Base-by-base conservation (phyloP, 2,888 invertebrate species). In the Drosophila macrospina region DNA sequence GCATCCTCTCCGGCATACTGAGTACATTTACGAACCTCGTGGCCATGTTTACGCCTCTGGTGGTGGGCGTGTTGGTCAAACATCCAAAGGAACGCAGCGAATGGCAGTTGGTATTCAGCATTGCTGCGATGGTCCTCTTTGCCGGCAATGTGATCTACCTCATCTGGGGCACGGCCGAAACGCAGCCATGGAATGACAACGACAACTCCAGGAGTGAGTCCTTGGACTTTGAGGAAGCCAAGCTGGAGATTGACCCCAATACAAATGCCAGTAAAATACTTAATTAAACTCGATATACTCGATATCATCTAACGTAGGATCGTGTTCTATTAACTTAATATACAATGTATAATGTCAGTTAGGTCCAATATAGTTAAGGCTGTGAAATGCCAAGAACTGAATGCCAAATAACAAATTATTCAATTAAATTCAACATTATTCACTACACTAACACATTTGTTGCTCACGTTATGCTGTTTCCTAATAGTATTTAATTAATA, bases 21-120 rank as follows among this genome's bases (percentile, higher is more conserved):
- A 95, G 95, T 84, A 93, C 94, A 5, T 89, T 93, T 4, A 93
- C 94, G 0, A 95, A 94, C 77, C 80, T 94, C 36, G 93, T 94
- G 66, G 94, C 94, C 2, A 93, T 95, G 51, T 68, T 94, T 0
- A 94, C 94, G 0, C 95, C 95, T 0, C 80, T 94, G 0, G 88
- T 93, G n/a, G 93, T 94, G 0, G 93, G 94, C 26, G 79, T 93
- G 4, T 83, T 95, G 30, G 93, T 94, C 1, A 55, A 24, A 0
- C 90, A 90, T 56, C 74, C 80, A 16, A 81, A 78, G n/a, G 92
- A 95, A 69, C 93, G 94, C 1, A 71, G 89, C 3, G 94, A 95
- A 86, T 97, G 97, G 97, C 93, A 94, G 66, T 93, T 94, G 51
- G 95, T 96, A 13, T 97, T 97, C 91, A 94, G 95, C 86, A 93